These are phyloP conservation scores for Xenopus petersii DNA, from an alignment of 2,797 vertebrate species.

Conservation along the genomic window DNA sequence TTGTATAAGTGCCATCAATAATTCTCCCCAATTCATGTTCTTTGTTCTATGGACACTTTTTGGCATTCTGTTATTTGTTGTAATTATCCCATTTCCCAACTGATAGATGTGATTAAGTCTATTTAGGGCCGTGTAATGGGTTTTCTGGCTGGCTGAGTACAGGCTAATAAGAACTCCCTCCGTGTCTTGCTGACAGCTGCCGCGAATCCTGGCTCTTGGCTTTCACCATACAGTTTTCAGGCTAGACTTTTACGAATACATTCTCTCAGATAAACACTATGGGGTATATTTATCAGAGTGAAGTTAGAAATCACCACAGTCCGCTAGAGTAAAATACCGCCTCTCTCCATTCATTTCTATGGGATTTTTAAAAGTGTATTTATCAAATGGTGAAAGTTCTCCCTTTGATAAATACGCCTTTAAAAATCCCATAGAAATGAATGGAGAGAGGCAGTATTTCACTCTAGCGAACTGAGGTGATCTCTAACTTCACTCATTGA, in stretches of 20 bases:
- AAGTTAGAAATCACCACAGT: no score
- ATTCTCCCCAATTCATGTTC: slow-evolving; percentile 25
- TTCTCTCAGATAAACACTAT: not conserved
- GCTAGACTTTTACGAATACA: not conserved
- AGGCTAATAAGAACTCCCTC: slow-evolving; percentile 89
- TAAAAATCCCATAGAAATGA: no score
- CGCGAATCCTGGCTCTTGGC: slow-evolving; percentile 66
- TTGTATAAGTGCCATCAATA: slow-evolving; percentile 34
- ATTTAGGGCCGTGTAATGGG: slow-evolving; percentile 98
- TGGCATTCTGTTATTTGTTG: slow-evolving; percentile 77
- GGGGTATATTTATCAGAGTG: no score
- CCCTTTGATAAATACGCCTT: no score
- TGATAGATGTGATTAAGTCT: slow-evolving; percentile 98
- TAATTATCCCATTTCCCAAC: slow-evolving; percentile 79
- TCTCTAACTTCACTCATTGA: no score
- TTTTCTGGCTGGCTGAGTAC: slow-evolving; percentile 97
- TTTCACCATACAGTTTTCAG: slow-evolving; percentile 59
- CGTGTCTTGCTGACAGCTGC: slow-evolving; percentile 75
- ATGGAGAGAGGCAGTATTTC: no score
- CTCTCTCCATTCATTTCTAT: no score
- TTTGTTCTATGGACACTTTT: slow-evolving; percentile 50
- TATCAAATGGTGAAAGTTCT: no score
- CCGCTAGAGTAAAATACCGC: no score
- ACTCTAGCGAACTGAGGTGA: no score
- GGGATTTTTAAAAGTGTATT: no score